phyloP scores from a whole-genome alignment of 2,797 vertebrate species.

The Schizothorax lantsangensis region DNA sequence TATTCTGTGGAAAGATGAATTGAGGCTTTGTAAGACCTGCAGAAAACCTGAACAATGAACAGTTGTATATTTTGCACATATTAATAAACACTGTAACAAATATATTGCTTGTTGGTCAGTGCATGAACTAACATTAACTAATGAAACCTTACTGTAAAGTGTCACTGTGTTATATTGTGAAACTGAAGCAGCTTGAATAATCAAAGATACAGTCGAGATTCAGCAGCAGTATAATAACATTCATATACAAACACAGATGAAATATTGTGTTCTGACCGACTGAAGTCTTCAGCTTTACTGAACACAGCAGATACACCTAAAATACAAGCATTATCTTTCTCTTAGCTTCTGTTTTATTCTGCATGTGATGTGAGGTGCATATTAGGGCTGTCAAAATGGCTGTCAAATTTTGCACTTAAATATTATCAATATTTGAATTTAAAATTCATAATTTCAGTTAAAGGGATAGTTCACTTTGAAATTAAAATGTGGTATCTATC shows the following conservation, averaged over 20 bases:
- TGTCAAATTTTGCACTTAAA: too few relatives aligned
- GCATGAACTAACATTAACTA: neutral
- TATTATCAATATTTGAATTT: too few relatives aligned
- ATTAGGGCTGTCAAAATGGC: too few relatives aligned
- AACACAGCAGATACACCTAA: neutral
- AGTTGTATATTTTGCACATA: neutral
- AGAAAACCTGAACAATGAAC: too few relatives aligned
- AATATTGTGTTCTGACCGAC: neutral
- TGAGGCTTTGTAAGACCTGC: too few relatives aligned
- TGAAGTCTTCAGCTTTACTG: neutral
- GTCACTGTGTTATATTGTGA: neutral
- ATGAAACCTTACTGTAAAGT: neutral
- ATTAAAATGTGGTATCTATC: too few relatives aligned
- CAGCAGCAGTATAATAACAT: neutral
- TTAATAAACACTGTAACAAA: neutral
- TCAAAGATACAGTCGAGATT: neutral
- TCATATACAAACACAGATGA: neutral
- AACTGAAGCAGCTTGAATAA: neutral
- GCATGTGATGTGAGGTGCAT: neutral
- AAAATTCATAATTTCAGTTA: too few relatives aligned
- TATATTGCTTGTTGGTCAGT: neutral
- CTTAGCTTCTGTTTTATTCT: neutral
- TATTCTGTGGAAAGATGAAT: too few relatives aligned
- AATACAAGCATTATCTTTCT: neutral
- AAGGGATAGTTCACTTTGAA: too few relatives aligned